These are phyloP conservation scores for Mesitornis unicolor DNA, from an alignment of 2,113 vertebrate genomes.

Conservation along the genomic window DNA sequence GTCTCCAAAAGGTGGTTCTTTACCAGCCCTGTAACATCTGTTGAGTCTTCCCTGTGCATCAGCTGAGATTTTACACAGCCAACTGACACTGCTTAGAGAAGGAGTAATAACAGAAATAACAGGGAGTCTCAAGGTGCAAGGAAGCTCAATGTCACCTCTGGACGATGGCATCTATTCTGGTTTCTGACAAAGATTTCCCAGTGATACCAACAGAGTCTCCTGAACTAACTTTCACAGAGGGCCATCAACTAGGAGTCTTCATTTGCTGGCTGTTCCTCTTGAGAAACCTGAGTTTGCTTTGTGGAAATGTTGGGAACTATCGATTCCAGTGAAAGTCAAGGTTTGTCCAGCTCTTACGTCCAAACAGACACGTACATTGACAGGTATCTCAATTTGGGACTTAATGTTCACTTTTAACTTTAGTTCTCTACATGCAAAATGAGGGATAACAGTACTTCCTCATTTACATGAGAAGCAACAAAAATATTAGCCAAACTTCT, in stretches of 20 bases:
- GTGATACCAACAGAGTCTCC: neutral
- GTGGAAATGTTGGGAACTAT: neutral
- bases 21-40: accelerated
- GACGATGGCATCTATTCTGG: neutral
- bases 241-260: neutral
- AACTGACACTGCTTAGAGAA: neutral
- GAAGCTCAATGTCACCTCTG: neutral
- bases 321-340: neutral
- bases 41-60: neutral
- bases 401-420: neutral
- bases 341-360: neutral
- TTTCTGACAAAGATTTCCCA: neutral
- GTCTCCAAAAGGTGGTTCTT: neutral
- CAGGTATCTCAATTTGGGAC: neutral
- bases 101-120: neutral
- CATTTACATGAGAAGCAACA: neutral
- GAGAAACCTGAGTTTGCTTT: neutral
- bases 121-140: neutral
- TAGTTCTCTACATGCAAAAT: neutral
- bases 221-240: neutral
- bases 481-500: neutral
- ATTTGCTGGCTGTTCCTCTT: neutral
- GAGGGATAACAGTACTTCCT: neutral
- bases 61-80: neutral
- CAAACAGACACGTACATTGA: neutral